Evolutionary conservation across 2,797 vertebrate species (phyloP), one percentile per base, ranked within the genome.

Genomic region (Microctenopoma stevenorrisi): DNA sequence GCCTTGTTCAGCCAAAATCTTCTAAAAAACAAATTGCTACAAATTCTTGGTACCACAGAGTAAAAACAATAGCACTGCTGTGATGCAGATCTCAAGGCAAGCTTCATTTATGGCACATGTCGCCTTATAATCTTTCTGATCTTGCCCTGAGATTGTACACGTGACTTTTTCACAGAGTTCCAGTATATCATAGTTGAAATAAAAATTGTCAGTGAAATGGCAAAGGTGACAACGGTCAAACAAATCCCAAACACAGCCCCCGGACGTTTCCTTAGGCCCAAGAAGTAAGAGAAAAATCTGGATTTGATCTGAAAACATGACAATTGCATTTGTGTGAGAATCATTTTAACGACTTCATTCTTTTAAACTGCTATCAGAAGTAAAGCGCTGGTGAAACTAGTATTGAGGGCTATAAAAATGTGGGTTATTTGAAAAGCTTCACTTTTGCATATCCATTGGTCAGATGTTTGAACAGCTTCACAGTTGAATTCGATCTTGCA

Each of bases 61-160:
- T 81, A 35, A 76, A 74, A 69, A 66, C 61, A 70, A 69, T 30
- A 76, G 57, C 44, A 53, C 28, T 66, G 66, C 38, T 75, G 78
- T 84, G 79, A 79, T 74, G 85, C 78, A 87, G 75, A 82, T 80
- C 76, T 89, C 88, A 74, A 85, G 86, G 81, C 67, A 79, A 89
- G 79, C 84, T 85, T 87, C 63, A 25, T 76, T 91, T 79, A 93
- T 84, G 80, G 64, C 81, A 81, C 82, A 85, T 90, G 88, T 93
- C 94, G 94, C 92, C 93, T 92, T 85, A 90, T 92, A 92, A 97
- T 96, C 95, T 96, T 97, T 95, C 95, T 96, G 94, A 96, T 95
- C 95, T 95, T 96, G 94, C 95, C 93, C 91, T 94, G 94, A 5
- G 96, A 92, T 79, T 96, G 92, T 53, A 97, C 86, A 71, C 89